A percentile compares a stretch with the other conserved stretches of the same genome.
Conservation (phyloP, 2,797 vertebrate species). For the Hydrocynus forskahlii region DNA sequence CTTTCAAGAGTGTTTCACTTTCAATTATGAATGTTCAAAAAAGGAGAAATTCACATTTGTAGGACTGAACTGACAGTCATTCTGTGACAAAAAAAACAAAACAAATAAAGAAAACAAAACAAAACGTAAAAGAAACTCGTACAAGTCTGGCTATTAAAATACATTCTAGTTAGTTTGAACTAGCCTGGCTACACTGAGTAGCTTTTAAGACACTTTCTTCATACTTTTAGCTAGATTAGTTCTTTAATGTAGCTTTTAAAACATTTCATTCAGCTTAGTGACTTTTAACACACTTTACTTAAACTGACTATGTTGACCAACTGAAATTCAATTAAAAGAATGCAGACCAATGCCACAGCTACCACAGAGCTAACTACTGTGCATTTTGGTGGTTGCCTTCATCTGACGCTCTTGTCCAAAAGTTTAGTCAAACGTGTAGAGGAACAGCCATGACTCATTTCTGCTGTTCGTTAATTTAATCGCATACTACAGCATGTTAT, state of each 20-base stretch:
- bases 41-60: background rate
- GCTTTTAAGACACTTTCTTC: background rate
- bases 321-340: background rate
- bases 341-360: background rate
- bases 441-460: slow-evolving; percentile 20
- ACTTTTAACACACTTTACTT: background rate
- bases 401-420: slow-evolving; percentile 2
- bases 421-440: slow-evolving; percentile 13
- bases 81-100: no score
- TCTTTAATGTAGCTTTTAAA: background rate
- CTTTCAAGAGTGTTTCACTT: slow-evolving; percentile 4
- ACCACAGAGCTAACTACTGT: background rate
- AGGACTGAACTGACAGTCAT: background rate
- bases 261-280: background rate
- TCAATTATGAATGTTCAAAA: background rate
- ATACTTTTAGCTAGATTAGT: background rate
- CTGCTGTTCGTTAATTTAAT: background rate
- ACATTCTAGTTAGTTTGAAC: no score
- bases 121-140: no score
- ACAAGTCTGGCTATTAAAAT: no score
- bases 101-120: no score
- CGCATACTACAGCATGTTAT: background rate
- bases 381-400: background rate
- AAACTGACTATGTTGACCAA: background rate
- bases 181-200: background rate